Conservation (phyloP, 2,797 vertebrate species). For the Peromyscus attwateri region DNA sequence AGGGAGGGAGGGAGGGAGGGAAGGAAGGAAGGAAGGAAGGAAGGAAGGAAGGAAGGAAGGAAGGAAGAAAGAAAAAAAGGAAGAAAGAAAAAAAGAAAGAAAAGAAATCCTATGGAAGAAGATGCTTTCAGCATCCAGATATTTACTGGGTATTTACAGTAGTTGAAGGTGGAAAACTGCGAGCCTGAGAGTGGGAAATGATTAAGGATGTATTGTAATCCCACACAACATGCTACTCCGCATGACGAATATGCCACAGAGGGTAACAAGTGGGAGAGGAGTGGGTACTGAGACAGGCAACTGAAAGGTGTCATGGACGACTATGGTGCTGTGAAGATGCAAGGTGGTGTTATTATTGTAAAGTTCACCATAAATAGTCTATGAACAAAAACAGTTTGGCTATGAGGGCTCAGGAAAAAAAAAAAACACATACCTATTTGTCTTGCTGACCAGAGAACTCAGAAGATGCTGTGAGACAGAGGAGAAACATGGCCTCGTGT, state of each 20-base stretch:
- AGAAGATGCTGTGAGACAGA: neutral
- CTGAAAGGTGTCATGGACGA: neutral
- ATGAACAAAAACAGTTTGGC: conserved; percentile 14
- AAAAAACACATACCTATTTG: neutral
- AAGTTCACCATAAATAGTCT: conserved; percentile 53
- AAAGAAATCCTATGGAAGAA: conserved; percentile 19
- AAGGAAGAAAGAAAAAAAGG: too few species aligned
- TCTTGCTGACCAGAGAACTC: neutral
- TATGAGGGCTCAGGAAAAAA: neutral
- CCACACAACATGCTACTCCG: neutral
- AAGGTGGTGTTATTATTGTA: neutral
- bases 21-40: too few species aligned
- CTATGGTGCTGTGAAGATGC: conserved; percentile 10
- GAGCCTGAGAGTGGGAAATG: neutral
- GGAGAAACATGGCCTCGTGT: neutral
- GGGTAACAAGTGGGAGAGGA: neutral
- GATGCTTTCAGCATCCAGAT: neutral
- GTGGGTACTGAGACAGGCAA: neutral
- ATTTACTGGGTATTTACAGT: conserved; percentile 11
- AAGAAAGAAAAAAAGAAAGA: too few species aligned
- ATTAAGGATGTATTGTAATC: neutral
- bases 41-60: too few species aligned
- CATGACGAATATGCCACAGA: neutral
- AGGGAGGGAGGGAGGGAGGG: too few species aligned
- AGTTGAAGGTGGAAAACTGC: conserved; percentile 7